phyloP scores from a whole-genome alignment of 2,113 vertebrate species.

The Caretta caretta region DNA sequence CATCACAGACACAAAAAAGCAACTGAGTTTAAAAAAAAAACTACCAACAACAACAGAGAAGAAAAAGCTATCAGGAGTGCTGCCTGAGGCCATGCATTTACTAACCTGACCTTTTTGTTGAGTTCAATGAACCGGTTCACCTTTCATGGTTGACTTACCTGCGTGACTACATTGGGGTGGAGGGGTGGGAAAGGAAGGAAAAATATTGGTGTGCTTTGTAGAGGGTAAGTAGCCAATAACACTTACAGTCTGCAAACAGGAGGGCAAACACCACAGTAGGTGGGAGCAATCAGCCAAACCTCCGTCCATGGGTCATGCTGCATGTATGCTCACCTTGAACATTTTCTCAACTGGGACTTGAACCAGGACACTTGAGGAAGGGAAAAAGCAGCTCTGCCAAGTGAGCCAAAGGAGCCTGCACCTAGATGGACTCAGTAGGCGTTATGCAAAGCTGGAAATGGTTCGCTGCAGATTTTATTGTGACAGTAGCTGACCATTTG shows the following conservation, averaged over 20 bases:
- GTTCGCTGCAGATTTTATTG: background rate
- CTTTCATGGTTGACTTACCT: background rate
- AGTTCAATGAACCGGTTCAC: slow-evolving; percentile 23
- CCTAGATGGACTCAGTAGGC: background rate
- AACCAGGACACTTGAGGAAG: background rate
- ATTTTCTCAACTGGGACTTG: background rate
- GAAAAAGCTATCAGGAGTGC: background rate
- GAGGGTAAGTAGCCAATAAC: background rate
- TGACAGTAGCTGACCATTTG: background rate
- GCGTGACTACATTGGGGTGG: background rate
- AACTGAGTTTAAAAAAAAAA: background rate
- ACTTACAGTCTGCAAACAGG: background rate
- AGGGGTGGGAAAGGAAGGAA: background rate
- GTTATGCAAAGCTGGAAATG: background rate
- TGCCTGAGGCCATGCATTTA: slow-evolving; percentile 35
- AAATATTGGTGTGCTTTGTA: background rate
- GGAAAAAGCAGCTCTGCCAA: background rate
- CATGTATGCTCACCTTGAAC: background rate
- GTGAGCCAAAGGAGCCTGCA: background rate
- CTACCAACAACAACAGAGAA: background rate
- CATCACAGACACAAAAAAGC: background rate
- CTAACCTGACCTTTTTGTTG: background rate
- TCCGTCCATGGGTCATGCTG: background rate
- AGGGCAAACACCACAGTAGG: background rate
- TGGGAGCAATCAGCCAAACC: background rate